Evolutionary conservation across 30 jellyfish, hydroid and myxozoan species (phyloP), one percentile per base, ranked within the genome.

Genomic region (Rhopilema esculentum): DNA sequence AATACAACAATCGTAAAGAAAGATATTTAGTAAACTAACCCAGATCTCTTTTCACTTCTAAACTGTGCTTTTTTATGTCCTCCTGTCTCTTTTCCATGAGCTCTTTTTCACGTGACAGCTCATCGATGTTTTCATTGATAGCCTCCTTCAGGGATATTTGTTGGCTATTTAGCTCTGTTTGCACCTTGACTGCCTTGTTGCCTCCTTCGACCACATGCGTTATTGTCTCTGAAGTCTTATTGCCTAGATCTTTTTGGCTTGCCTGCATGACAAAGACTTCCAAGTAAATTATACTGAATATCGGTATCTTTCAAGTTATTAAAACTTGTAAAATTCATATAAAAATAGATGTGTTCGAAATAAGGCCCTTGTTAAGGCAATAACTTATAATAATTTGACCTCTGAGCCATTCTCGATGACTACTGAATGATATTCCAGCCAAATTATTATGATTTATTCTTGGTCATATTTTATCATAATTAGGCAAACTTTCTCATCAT

Each of bases 161-260:
- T 63, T 93, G 80, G 53, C 7, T 87, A 50, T 71, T 82, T 19
- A 93, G 61, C 27, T 76, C 88, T 0, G 87, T 53, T 76, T 93
- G 94, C 51, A 64, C 80, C 22, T 75, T 29, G 28, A 93, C 49
- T 16, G 68, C 81, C 63, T 88, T 81, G n/a, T 93, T 93, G 23
- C 87, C 78, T 69, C 91, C 92, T 0, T 94, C 85, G 18, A 93
- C 89, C 15, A 78, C 86, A 30, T 71, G 84, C 0, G 78, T 19
- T 51, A 88, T 27, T 2, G 98, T 84, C 57, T 93, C 97, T 23
- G 92, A 91, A 0, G 98, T 88, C 66, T 85, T 89, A 67, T 88
- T 89, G 82, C 84, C 80, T 17, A 93, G 84, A 57, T 88, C 85
- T 28, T 93, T 78, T 73, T 93, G 98, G 30, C 91, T 97, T 21